These are phyloP conservation scores for Macrobrachium nipponense DNA, from an alignment of 1,140 invertebrate species.

Conservation along the genomic window DNA sequence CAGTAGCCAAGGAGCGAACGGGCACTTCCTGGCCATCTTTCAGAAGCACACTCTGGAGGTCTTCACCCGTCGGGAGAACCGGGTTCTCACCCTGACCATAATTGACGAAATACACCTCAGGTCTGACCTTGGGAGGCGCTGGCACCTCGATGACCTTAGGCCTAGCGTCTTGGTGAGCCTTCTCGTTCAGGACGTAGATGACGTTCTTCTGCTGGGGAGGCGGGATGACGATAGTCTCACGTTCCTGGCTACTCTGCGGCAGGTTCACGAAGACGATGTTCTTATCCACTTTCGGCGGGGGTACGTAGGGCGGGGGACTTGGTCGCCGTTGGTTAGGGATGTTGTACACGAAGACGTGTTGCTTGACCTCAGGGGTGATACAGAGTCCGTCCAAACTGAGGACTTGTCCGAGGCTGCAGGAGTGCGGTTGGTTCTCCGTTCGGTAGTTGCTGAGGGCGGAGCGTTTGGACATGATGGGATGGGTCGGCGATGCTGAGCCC, in stretches of 20 bases:
- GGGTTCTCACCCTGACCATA: constrained; percentile 27
- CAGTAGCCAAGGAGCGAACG: no score
- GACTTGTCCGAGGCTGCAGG: not conserved
- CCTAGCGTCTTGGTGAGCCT: not conserved
- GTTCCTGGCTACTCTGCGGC: not conserved
- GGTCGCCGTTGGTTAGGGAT: not conserved
- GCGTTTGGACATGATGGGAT: no score
- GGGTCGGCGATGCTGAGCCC: no score
- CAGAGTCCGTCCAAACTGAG: constrained; percentile 18
- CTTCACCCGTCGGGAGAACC: constrained; percentile 1
- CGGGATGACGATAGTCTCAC: constrained; percentile 5
- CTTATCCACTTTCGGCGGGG: constrained; percentile 5
- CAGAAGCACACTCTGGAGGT: not conserved
- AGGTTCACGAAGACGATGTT: constrained; percentile 20
- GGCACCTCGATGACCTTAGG: constrained; percentile 7
- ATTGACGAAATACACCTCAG: constrained; percentile 32
- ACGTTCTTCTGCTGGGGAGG: constrained; percentile 20
- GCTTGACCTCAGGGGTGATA: constrained; percentile 4
- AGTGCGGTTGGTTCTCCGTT: not conserved
- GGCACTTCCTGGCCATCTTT: no score
- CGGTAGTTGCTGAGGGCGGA: no score
- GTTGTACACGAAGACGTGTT: constrained; percentile 13
- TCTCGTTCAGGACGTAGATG: constrained; percentile 31
- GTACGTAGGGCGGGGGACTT: not conserved
- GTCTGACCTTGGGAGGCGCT: not conserved